These are phyloP conservation scores for Sterna hirundo DNA, from an alignment of 2,113 vertebrate genomes.

Conservation along the genomic window DNA sequence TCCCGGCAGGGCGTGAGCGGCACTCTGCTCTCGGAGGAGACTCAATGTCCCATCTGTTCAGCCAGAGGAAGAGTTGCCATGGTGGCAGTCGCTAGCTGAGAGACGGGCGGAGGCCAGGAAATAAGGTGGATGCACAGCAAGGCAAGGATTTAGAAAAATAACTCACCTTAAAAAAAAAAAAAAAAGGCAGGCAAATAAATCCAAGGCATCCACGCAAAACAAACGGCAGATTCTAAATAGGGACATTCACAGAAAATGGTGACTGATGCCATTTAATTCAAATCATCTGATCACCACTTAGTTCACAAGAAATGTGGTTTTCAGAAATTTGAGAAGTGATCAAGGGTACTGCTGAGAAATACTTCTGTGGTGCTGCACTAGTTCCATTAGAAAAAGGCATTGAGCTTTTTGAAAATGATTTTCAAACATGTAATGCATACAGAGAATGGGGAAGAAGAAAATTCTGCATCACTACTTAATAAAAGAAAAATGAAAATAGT, in stretches of 20 bases:
- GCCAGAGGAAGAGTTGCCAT: constrained; percentile 53
- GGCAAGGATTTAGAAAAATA: background rate
- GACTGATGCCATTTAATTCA: background rate
- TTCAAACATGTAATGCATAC: background rate
- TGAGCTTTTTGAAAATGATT: background rate
- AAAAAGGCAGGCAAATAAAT: background rate
- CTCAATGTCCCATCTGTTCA: constrained; percentile 54
- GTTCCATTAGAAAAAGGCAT: background rate
- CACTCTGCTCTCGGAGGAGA: background rate
- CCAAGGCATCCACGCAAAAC: background rate
- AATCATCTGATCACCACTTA: background rate
- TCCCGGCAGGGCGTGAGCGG: background rate
- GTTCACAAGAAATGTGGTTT: background rate
- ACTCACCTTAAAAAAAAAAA: background rate
- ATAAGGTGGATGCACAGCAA: constrained; percentile 9
- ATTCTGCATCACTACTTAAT: background rate
- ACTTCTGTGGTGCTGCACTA: accelerated
- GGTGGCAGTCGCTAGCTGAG: constrained; percentile 31
- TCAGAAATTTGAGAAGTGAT: background rate
- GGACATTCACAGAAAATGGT: background rate
- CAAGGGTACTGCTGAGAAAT: background rate
- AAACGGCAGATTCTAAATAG: background rate
- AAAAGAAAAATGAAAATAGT: background rate
- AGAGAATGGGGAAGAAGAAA: background rate
- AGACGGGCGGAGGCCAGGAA: constrained; percentile 19